Base-by-base conservation (phyloP, 2,113 vertebrate species). In the Serilophus lunatus region DNA sequence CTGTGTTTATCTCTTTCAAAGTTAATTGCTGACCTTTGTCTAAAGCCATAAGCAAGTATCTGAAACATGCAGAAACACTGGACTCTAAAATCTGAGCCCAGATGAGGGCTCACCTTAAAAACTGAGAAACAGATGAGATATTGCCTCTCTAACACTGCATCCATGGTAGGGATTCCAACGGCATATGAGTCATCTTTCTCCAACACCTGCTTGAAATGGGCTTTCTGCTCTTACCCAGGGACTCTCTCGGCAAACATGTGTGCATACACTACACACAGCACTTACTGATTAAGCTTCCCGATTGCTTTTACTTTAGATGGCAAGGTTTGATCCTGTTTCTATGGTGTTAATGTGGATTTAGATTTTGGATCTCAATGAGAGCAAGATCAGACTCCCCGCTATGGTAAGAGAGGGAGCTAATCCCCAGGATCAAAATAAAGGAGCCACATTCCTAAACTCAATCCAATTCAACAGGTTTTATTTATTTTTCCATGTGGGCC, bases 361-460 rank as follows among this genome's bases (percentile, higher is more conserved):
- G 90, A 94, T 81, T 86, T 35, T 97, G 94, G 92, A 94, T 96
- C 92, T 95, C 76, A 81, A 19, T 51, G 92, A 94, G 88, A 96
- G 68, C 64, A 92, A 95, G 93, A 97, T 96, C 93, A 96, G 94
- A 86, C 85, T 94, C 93, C 95, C 83, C 95, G 89, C 95, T 92
- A 91, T 56, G 92, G 92, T 93, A 96, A 97, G 94, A 96, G 94
- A 93, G 94, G 96, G 92, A 97, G 95, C 94, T 97, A 97, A 97
- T 96, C 95, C 90, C 72, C 87, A 92, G 93, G 95, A 95, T 97
- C 93, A 96, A 95, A 97, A 96, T 94, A 93, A 95, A 96, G 94
- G 68, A 95, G 68, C 59, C 75, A 86, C 94, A 96, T 97, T 97
- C 95, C 92, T 95, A 89, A 95, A 75, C 36, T 88, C 90, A 90